Base-by-base conservation (phyloP, 2,113 vertebrate species). In the Gila orcuttii region DNA sequence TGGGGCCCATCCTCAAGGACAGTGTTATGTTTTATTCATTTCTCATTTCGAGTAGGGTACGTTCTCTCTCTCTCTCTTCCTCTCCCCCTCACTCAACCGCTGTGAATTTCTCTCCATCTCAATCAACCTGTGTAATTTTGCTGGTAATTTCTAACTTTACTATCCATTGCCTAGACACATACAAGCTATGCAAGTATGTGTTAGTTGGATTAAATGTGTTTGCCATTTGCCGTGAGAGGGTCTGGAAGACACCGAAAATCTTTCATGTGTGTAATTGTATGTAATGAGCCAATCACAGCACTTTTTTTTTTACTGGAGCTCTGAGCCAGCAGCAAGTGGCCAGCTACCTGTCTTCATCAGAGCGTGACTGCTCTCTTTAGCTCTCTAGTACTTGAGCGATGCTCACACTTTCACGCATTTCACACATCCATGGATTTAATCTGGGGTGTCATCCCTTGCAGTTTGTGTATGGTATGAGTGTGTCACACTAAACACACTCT, bases 11-110 rank as follows among this genome's bases (percentile, higher is more conserved):
- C 82, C 87, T 88, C 82, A 84, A 74, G 36, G 77, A 88, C 83
- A 73, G 82, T 11, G 23, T 78, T 74, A 76, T 64, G 86, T 76
- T 86, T 89, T 88, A 86, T 89, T 89, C 82, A 88, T 78, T 66
- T 69, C 82, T 89, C 68, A 66, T 86, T 82, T 66, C 59, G 39
- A 45, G 71, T 39, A 42, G 23, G 9, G 3, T 73, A 68, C 57
- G 17, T 47, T 77, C 71, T 71, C 71, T 7, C 28, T 33, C 42
- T 71, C 47, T 78, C 64, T 66, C 47, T 75, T 5, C 77, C 52
- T 57, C 52, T 33, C 60, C 50, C n/a, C 71, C 31, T 60, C 66
- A 28, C n/a, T 47, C 4, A 55, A 4, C 6, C 47, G 73, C 8
- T 79, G 13, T 86, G 57, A 33, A 12, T 77, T 55, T 77, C 33